These are phyloP conservation scores for Ectemnius continuus DNA, from an alignment of 2,888 invertebrate genomes.

Conservation along the genomic window DNA sequence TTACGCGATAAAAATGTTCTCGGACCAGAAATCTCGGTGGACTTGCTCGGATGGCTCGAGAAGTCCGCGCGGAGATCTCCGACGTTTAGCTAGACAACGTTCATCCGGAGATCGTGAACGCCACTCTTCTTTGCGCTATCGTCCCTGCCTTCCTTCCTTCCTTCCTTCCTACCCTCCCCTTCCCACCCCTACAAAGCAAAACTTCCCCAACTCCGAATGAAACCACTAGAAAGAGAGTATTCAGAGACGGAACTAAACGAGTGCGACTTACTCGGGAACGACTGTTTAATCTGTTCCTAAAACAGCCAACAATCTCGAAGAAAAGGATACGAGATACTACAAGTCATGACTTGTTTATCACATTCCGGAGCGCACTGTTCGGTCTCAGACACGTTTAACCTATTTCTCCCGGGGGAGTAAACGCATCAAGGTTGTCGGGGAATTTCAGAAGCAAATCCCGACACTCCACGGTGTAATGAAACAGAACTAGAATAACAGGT, in stretches of 20 bases:
- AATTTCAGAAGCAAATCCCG: no score
- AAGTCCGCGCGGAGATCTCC: not conserved
- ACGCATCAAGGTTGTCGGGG: no score
- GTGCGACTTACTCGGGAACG: not conserved
- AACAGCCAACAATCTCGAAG: no score
- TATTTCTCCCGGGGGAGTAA: no score
- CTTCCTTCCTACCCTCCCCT: no score
- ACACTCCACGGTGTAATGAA: no score
- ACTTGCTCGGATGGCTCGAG: conserved; percentile 14
- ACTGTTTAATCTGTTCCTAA: conserved; percentile 1
- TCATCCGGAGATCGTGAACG: not conserved
- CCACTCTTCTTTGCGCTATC: not conserved
- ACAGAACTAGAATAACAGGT: no score
- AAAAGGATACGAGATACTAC: no score
- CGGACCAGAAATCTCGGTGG: conserved; percentile 15
- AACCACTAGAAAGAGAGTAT: not conserved
- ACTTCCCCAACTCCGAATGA: not conserved
- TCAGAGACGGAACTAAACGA: not conserved
- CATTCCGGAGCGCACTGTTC: no score
- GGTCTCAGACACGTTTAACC: no score
- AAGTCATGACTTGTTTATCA: no score
- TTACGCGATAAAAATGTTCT: conserved; percentile 52
- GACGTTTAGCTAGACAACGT: not conserved
- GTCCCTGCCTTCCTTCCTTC: not conserved
- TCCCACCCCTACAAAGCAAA: not conserved